Conservation (phyloP, 30 jellyfish, hydroid and myxozoan species). For the Nemopilema nomurai region DNA sequence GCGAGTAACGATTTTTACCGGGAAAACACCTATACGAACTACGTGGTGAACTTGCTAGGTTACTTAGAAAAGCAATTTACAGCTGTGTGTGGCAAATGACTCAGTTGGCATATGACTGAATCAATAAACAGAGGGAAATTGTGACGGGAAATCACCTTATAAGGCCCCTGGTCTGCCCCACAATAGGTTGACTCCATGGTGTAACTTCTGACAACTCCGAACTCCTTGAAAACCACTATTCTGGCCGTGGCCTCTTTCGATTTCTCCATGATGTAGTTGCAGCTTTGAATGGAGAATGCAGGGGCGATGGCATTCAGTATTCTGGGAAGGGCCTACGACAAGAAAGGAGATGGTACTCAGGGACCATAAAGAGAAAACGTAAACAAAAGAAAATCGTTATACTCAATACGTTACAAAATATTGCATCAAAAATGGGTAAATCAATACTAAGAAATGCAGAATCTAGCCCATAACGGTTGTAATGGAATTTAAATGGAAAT, state of each 20-base stretch:
- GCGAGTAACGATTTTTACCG: too few relatives aligned
- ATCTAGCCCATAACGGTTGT: too few relatives aligned
- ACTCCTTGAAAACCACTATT: constrained; percentile 83
- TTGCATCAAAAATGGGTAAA: too few relatives aligned
- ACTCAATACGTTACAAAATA: too few relatives aligned
- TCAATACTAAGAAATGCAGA: too few relatives aligned
- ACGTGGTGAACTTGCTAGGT: too few relatives aligned
- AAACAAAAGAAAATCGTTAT: background rate
- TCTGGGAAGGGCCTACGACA: constrained; percentile 86
- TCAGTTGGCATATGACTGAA: background rate
- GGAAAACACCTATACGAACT: too few relatives aligned
- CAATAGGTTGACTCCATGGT: constrained; percentile 93
- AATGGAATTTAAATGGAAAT: background rate
- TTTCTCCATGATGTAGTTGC: constrained; percentile 84
- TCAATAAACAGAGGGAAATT: background rate
- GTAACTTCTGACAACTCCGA: constrained; percentile 84
- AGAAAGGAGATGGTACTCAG: background rate
- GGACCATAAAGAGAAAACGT: background rate
- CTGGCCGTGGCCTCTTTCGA: constrained; percentile 95
- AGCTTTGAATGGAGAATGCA: constrained; percentile 80
- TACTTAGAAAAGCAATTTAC: too few relatives aligned
- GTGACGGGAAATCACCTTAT: constrained; percentile 51
- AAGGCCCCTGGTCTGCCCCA: constrained; percentile 98
- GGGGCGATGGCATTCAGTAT: constrained; percentile 78
- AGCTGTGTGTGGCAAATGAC: background rate